Conservation (phyloP, 2,113 vertebrate genomes). For the Charina bottae region DNA sequence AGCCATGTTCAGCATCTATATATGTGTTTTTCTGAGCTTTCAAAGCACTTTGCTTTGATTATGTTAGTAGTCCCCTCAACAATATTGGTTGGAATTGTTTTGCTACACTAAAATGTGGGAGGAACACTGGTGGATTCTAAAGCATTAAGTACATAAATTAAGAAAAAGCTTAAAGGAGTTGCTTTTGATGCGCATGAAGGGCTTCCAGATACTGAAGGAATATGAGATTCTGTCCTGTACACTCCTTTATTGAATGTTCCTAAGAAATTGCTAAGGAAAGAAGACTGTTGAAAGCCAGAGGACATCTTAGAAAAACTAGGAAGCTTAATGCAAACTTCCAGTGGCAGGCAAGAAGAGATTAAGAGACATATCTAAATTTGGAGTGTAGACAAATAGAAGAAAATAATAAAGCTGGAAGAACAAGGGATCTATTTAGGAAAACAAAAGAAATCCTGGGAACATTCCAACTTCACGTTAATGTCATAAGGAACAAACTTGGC, state of each 20-base stretch:
- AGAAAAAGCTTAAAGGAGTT: background rate
- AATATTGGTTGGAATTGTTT: background rate
- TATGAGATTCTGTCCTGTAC: background rate
- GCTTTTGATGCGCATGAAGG: background rate
- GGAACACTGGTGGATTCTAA: background rate
- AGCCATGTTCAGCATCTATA: background rate
- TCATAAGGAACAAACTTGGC: no score
- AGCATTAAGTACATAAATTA: background rate
- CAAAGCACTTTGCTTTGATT: background rate
- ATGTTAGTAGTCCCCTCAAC: background rate
- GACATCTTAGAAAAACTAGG: background rate
- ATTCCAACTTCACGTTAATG: background rate
- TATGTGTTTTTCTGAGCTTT: background rate
- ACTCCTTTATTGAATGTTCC: background rate
- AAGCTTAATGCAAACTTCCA: no score
- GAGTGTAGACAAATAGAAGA: background rate
- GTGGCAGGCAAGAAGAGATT: no score
- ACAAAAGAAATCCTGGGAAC: background rate
- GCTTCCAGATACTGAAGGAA: background rate
- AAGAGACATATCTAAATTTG: no score
- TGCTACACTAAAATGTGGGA: background rate
- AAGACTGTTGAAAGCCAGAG: background rate
- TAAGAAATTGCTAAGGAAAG: background rate
- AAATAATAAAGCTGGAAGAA: background rate
- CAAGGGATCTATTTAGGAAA: background rate